These are phyloP conservation scores for Lasioglossum leucozonium DNA, from an alignment of 2,888 invertebrate genomes.

Conservation along the genomic window DNA sequence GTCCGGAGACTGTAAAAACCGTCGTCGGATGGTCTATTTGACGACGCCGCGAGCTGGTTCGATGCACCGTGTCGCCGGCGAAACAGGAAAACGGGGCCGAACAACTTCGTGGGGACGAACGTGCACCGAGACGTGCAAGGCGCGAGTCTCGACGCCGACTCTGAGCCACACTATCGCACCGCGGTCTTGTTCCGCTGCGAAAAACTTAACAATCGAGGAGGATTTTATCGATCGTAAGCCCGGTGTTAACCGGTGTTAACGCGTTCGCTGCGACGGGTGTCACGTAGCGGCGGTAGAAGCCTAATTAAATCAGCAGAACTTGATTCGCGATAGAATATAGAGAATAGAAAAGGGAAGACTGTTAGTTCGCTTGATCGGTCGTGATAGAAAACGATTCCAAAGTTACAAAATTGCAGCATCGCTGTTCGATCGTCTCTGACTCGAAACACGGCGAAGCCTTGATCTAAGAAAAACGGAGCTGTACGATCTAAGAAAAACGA, in stretches of 20 bases:
- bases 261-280: not conserved
- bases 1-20: conserved; percentile 32
- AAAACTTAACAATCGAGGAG: not conserved
- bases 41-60: conserved; percentile 5
- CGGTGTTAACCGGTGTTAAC: not conserved
- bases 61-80: not conserved
- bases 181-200: not conserved
- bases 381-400: too few relatives aligned
- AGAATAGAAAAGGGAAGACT: not conserved
- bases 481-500: too few relatives aligned
- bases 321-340: not conserved
- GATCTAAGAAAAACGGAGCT: too few relatives aligned
- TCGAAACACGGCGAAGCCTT: too few relatives aligned
- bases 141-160: not conserved
- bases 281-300: not conserved
- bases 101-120: not conserved
- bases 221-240: not conserved
- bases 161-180: not conserved
- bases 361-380: too few relatives aligned
- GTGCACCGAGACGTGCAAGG: not conserved
- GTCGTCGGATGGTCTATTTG: conserved; percentile 35
- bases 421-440: too few relatives aligned
- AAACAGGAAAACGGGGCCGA: conserved; percentile 2
- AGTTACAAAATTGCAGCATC: too few relatives aligned
- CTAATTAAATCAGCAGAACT: not conserved